Base-by-base conservation (phyloP, 2,113 vertebrate genomes). In the Thryonomys swinderianus region DNA sequence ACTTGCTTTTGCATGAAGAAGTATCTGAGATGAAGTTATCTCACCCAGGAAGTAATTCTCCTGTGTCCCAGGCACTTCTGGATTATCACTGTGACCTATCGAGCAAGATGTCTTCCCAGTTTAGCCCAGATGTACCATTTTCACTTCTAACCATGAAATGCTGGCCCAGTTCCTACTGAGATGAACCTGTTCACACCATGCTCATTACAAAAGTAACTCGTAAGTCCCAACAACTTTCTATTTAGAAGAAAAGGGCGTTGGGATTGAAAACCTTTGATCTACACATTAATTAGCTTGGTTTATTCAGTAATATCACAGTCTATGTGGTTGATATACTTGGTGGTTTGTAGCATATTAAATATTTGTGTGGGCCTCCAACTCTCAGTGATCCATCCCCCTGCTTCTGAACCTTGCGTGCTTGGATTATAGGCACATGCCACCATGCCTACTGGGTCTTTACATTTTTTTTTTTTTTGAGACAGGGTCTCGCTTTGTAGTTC, bases 91-190 rank as follows among this genome's bases (percentile, higher is more conserved):
- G 1, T 37, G 32, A 57, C 21, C 4, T 4, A 27, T 69, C 32
- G 0, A 7, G 48, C 27, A 18, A 14, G n/a, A 16, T 7, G 4
- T 61, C 45, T 7, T 1, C 61, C n/a, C 14, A 3, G 62, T 71
- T 51, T 30, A 27, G 0, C 18, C n/a, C 79, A n/a, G 14, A n/a
- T 5, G 13, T 9, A 5, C 0, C 2, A 21, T 25, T 42, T 45
- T 64, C 40, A 37, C 17, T 30, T 27, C 14, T 4, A 1, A 20
- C 4, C 0, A 5, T 51, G 25, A 14, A 9, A 5, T 7, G 34
- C 45, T 37, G 11, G 10, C 13, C 34, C 25, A 2, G 0, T 32
- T 71, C 53, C 32, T 18, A 5, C 0, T 1, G 73, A 57, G 25
- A 81, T 0, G 25, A 3, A 34, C 48, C 18, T 53, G 13, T 78